Evolutionary conservation across 2,797 vertebrate species (phyloP).

Genomic region (Antrozous pallidus): DNA sequence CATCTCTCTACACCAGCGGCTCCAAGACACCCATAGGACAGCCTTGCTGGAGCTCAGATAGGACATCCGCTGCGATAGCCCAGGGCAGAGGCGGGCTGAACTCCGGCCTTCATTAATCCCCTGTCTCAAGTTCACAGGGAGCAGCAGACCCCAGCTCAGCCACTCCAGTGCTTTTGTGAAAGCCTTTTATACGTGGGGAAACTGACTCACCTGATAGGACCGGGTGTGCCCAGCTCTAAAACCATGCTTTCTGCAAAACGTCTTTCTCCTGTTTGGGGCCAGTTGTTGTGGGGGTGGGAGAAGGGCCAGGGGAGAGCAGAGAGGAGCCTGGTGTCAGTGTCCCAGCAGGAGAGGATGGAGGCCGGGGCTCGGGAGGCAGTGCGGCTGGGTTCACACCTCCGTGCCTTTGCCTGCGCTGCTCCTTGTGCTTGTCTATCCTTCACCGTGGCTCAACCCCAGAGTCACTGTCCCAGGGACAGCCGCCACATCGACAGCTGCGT

Average conservation of each 20-base stretch:
- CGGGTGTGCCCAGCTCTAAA: not conserved
- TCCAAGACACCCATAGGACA: not conserved
- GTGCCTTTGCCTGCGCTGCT: not conserved
- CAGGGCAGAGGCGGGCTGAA: not conserved
- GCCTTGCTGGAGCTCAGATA: not conserved
- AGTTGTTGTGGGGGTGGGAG: not conserved
- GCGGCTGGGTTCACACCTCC: fast-evolving
- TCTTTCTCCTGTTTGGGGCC: not conserved
- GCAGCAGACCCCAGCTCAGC: not conserved
- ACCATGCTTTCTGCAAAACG: not conserved
- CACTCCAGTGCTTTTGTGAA: not conserved
- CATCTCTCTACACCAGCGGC: not conserved
- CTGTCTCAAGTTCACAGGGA: not conserved
- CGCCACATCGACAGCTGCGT: not conserved
- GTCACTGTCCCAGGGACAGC: not conserved
- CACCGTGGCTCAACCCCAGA: not conserved
- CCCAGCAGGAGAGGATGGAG: not conserved
- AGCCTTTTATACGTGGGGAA: not conserved
- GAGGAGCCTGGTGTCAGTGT: not conserved
- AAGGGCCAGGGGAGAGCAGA: not conserved
- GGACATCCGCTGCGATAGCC: fast-evolving
- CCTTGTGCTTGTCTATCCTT: not conserved
- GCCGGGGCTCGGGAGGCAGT: not conserved
- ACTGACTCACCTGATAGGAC: not conserved
- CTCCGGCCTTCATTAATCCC: not conserved